Base-by-base conservation (phyloP, 2,888 invertebrate genomes). In the Gnatocerus cornutus region DNA sequence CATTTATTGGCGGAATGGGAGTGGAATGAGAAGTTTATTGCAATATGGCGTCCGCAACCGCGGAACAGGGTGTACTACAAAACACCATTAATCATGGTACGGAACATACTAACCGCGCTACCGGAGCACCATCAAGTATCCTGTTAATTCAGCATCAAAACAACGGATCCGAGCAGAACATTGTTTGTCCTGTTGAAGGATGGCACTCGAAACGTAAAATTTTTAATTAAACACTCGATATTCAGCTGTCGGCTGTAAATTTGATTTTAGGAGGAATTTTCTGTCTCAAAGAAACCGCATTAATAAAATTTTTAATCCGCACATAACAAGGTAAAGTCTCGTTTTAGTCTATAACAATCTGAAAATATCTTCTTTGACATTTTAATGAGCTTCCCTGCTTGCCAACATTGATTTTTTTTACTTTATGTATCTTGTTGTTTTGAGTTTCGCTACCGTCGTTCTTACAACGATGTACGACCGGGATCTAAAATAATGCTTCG, bases 71-170 rank as follows among this genome's bases (percentile, higher is more conserved):
- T 14, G 65, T 56, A 55, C 56, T 65, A 65, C 55, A 65, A 65
- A 55, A 46, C 59, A 67, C 59, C 43, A 67, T 67, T 67, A 67
- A 67, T 67, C 66, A 67, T 67, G 58, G 65, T 65, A 56, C 55
- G 55, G 45, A 55, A 53, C 64, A 64, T 30, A 52, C 29, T 63
- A 63, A 52, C 53, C 43, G 13, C 52, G 55, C 45, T 56, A 53
- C 63, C 56, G 48, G 33, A 48, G 48, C 65, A 56, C 56, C 65
- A 64, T 64, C 64, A 48, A 55, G 56, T 65, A 65, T 65, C 56
- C 39, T 9, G 48, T 48, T 65, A 65, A 65, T 65, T 56, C 56
- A 37, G 56, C 45, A 52, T 52, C 63, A 43, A 52, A 41, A 43
- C 41, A 56, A 21, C 21, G 4, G n/a, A 21, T 21, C 21, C 21